A percentile compares a stretch with the other conserved stretches of the same genome.
Conservation (phyloP, 1,140 invertebrate genomes). For the Papilio aristodemus region DNA sequence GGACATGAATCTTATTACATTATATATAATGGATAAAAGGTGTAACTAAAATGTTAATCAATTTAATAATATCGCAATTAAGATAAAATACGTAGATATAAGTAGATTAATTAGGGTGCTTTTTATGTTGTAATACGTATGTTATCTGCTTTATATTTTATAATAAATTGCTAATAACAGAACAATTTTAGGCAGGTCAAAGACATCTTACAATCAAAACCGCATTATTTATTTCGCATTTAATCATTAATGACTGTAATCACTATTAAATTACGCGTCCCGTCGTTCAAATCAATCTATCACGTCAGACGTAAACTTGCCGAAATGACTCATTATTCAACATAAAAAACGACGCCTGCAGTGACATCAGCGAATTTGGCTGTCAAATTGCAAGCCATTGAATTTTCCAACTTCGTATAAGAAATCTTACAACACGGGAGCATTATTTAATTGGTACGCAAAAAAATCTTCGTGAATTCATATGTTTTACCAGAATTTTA, state of each 20-base stretch:
- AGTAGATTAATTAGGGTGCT: neutral
- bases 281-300: constrained; percentile 48
- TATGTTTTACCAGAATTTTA: neutral
- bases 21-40: constrained; percentile 4
- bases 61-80: neutral
- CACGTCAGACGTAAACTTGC: constrained; percentile 45
- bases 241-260: constrained; percentile 45
- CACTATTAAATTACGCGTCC: constrained; percentile 33
- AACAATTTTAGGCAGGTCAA: constrained; percentile 1
- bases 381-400: constrained; percentile 38
- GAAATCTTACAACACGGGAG: neutral
- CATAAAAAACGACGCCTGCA: constrained; percentile 37
- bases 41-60: neutral
- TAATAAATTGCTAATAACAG: constrained; percentile 1
- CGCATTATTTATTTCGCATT: constrained; percentile 13
- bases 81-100: neutral
- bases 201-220: constrained; percentile 11
- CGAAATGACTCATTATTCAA: constrained; percentile 56
- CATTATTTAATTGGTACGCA: too few relatives aligned
- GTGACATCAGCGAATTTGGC: constrained; percentile 40
- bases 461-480: neutral
- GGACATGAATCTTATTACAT: too few relatives aligned
- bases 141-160: constrained; percentile 1
- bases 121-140: neutral
- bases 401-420: neutral